A percentile compares a stretch with the other conserved stretches of the same genome.
Conservation (phyloP, 64 coral and sea anemone species). For the Stichodactyla mertensii region DNA sequence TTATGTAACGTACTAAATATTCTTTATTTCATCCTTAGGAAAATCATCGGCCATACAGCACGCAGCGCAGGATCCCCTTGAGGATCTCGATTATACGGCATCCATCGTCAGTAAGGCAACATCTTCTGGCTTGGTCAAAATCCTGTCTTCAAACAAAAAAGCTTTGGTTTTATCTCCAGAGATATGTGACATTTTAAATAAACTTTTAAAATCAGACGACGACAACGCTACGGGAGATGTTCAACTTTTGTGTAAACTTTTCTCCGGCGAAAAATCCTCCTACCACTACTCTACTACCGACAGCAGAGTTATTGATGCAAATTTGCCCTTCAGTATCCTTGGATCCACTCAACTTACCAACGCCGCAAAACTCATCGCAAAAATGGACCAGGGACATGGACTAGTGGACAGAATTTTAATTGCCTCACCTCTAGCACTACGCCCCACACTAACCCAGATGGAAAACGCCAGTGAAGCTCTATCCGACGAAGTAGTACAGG, state of each 20-base stretch:
- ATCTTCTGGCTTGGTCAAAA: conserved; percentile 4
- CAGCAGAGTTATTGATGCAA: not conserved
- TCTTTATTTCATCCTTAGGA: conserved; percentile 13
- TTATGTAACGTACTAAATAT: not conserved
- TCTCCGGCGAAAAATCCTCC: conserved; percentile 15
- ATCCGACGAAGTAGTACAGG: not conserved
- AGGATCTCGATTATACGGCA: not conserved
- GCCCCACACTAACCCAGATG: conserved; percentile 32
- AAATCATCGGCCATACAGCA: conserved; percentile 43
- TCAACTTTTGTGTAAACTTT: conserved; percentile 9
- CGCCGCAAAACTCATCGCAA: conserved; percentile 5
- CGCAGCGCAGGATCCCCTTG: conserved; percentile 21
- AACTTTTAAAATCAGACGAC: conserved; percentile 27
- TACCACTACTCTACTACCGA: conserved; percentile 28
- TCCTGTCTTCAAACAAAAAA: not conserved
- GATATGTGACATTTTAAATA: conserved; percentile 20
- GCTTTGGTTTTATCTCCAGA: conserved; percentile 29
- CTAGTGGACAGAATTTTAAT: conserved; percentile 23
- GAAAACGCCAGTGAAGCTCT: not conserved
- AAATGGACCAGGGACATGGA: conserved; percentile 34
- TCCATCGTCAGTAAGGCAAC: conserved; percentile 9
- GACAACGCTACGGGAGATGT: conserved; percentile 32
- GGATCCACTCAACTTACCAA: conserved; percentile 32
- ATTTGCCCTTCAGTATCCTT: conserved; percentile 20
- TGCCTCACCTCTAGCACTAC: conserved; percentile 13